Base-by-base conservation (phyloP, 1,140 invertebrate species). In the Pseudoatta argentina region DNA sequence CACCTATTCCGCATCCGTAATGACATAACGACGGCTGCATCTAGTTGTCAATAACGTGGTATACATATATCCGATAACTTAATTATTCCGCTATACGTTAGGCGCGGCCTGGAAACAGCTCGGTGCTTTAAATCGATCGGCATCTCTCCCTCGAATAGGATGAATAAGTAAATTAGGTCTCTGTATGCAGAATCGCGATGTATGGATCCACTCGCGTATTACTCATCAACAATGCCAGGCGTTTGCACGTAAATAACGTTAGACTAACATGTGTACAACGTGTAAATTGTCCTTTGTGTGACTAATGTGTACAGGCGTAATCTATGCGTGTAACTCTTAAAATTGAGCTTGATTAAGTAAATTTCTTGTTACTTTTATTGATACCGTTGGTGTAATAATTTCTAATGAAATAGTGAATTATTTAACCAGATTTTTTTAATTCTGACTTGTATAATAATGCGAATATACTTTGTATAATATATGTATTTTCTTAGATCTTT, bases 51-150 rank as follows among this genome's bases (percentile, higher is more conserved):
- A 83, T 83, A 83, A 83, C 69, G 69, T 34, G 39, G 66, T 69
- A 69, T 69, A 69, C 30, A 34, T 69, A 73, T 83, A 63, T 61
- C 79, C 79, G 44, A 75, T 83, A 83, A 83, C 79, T 83, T 83
- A 83, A 83, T 83, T 83, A 83, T 83, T 83, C 79, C 79, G 27
- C 79, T 75, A 83, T 83, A 83, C 44, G 69, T 83, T 69, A 71
- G 55, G 53, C 39, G 79, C 71, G 55, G n/a, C n/a, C 44, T 61
- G 55, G 69, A 21, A 75, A 57, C 69, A 61, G 55, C 79, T 14
- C 55, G 67, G 12, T 16, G 55, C 69, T 51, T 55, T 48, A 75
- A 61, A 73, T 83, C 69, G 79, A 83, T 83, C 55, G 44, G 18
- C 69, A 48, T 73, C 39, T 34, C 48, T 14, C 34, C 64, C 57